A percentile compares a stretch with the other conserved stretches of the same genome.
Conservation (phyloP, 2,888 invertebrate genomes). For the Meganola albula region DNA sequence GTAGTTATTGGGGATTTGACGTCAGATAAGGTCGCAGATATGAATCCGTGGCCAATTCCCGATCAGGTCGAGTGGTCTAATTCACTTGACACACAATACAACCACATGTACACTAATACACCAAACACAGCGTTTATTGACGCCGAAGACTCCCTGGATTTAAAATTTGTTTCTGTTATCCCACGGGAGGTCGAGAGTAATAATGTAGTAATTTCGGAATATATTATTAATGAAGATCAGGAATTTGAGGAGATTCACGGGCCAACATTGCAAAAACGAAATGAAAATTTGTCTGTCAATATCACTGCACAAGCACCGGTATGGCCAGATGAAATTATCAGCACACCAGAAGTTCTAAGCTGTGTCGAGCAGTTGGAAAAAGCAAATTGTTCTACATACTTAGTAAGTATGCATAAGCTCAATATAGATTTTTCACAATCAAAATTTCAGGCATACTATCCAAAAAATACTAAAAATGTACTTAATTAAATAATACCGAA, state of each 20-base stretch:
- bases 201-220: slow-evolving; percentile 51
- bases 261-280: slow-evolving; percentile 25
- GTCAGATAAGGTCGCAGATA: slow-evolving; percentile 42
- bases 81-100: slow-evolving; percentile 41
- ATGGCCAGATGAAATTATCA: slow-evolving; percentile 51
- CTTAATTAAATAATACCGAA: no score
- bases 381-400: slow-evolving; percentile 45
- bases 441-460: neutral
- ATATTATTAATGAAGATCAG: slow-evolving; percentile 39
- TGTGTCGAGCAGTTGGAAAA: slow-evolving; percentile 67
- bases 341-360: slow-evolving; percentile 67
- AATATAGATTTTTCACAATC: neutral
- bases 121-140: slow-evolving; percentile 56
- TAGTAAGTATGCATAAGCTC: slow-evolving; percentile 52
- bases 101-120: slow-evolving; percentile 44
- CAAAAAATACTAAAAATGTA: no score
- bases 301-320: slow-evolving; percentile 40
- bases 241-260: slow-evolving; percentile 25
- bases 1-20: slow-evolving; percentile 58
- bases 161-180: slow-evolving; percentile 53
- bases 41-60: slow-evolving; percentile 41
- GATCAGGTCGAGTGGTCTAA: slow-evolving; percentile 42
- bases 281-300: slow-evolving; percentile 46
- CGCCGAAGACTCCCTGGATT: slow-evolving; percentile 60
- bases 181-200: slow-evolving; percentile 61